Percentiles rank a stretch among this genome's conserved stretches.
phyloP scores from a whole-genome alignment of 2,113 vertebrate species.

The Arizona elegans region DNA sequence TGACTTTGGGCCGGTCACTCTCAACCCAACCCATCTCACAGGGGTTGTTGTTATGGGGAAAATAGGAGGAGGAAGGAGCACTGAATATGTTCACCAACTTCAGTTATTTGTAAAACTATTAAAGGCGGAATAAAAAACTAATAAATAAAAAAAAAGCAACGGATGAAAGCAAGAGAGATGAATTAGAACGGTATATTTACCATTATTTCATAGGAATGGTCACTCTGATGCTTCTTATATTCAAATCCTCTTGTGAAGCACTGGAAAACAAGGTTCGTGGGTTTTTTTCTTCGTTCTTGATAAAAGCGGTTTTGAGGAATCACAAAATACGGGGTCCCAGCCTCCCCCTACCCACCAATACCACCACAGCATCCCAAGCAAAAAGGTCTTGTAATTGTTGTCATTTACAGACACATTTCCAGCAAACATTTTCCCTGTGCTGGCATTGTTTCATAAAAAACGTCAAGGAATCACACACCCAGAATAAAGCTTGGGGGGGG shows the following conservation, averaged over 20 bases:
- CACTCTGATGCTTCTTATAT: conserved; percentile 94
- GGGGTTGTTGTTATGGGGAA: neutral
- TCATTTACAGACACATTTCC: neutral
- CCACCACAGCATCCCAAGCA: neutral
- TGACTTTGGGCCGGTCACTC: too few relatives aligned
- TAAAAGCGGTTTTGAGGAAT: neutral
- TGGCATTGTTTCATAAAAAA: neutral
- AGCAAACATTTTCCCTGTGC: neutral
- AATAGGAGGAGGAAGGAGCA: neutral
- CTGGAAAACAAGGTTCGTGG: conserved; percentile 66
- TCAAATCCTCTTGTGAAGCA: conserved; percentile 97
- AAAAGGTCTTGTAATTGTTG: neutral
- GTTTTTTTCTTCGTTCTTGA: neutral
- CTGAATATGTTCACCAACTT: neutral
- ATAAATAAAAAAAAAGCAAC: neutral
- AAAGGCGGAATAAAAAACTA: neutral
- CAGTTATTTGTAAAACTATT: neutral
- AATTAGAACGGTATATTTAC: conserved; percentile 69
- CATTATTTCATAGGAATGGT: conserved; percentile 98
- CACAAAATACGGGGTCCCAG: neutral
- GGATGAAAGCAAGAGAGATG: neutral
- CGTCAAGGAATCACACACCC: neutral
- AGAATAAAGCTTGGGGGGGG: neutral
- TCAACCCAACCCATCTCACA: neutral
- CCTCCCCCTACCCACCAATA: neutral